These are phyloP conservation scores for Periophthalmus modestus DNA, from an alignment of 2,113 vertebrate genomes.

Conservation along the genomic window DNA sequence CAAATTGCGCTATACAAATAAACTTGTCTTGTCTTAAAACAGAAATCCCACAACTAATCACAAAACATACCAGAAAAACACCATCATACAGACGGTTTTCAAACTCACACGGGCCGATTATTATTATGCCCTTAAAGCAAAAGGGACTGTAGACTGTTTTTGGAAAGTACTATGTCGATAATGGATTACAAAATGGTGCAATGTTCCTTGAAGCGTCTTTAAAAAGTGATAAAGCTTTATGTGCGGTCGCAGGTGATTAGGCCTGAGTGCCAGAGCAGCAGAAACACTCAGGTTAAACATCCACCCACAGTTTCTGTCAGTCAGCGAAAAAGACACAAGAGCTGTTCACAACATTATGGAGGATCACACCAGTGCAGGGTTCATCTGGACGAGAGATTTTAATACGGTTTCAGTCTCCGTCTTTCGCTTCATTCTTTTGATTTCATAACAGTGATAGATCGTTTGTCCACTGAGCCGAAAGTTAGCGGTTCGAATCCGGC, in stretches of 20 bases:
- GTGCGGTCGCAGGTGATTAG: constrained; percentile 70
- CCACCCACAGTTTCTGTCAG: constrained; percentile 64
- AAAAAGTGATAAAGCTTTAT: constrained; percentile 11
- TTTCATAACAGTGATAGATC: no score
- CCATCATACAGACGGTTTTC: no score
- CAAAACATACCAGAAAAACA: no score
- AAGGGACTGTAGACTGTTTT: neutral
- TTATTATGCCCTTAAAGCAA: neutral
- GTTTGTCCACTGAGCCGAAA: no score
- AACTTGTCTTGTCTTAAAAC: no score
- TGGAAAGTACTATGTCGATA: neutral
- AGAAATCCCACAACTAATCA: no score
- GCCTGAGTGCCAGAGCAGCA: constrained; percentile 74
- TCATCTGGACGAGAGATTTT: no score
- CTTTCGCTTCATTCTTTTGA: no score
- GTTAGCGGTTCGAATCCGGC: no score
- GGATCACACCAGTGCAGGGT: neutral
- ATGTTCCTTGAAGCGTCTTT: constrained; percentile 2
- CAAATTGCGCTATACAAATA: no score
- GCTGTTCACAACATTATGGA: constrained; percentile 25
- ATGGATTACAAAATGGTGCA: neutral
- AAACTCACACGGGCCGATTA: neutral
- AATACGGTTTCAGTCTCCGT: no score
- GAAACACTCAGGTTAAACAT: constrained; percentile 74
- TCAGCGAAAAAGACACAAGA: constrained; percentile 64